Percentiles rank a stretch among this genome's conserved stretches.
Evolutionary conservation across 2,797 vertebrate genomes (phyloP).

Genomic region (Pseudochaenichthys georgianus): DNA sequence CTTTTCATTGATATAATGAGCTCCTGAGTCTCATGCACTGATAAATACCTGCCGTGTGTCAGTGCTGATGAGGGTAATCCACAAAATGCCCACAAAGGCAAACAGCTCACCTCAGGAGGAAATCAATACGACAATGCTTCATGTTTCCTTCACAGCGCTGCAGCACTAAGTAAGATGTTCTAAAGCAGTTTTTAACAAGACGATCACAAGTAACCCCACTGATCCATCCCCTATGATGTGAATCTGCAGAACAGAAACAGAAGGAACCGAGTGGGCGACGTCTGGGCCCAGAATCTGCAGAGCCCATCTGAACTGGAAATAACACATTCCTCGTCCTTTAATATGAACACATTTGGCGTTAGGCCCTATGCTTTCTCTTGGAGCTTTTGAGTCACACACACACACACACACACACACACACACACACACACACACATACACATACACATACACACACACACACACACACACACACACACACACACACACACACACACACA

Average conservation of each 20-base stretch:
- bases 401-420: constrained; percentile 81
- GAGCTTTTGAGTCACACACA: constrained; percentile 73
- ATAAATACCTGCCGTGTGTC: constrained; percentile 11
- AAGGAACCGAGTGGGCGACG: constrained; percentile 67
- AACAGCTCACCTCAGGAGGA: constrained; percentile 35
- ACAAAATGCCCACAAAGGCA: constrained; percentile 33
- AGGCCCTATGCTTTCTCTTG: constrained; percentile 83
- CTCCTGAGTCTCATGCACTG: background rate
- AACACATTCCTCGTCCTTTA: constrained; percentile 85
- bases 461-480: background rate
- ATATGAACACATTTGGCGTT: constrained; percentile 85
- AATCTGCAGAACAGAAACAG: constrained; percentile 55
- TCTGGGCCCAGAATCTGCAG: constrained; percentile 80
- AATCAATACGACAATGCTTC: constrained; percentile 43
- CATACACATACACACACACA: constrained; percentile 58
- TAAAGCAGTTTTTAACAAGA: constrained; percentile 33
- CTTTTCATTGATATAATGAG: background rate
- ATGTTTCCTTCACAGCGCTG: constrained; percentile 35
- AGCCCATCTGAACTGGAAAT: constrained; percentile 86
- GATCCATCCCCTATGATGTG: constrained; percentile 33
- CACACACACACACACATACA: constrained; percentile 72
- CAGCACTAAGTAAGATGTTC: constrained; percentile 22
- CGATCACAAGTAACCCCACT: constrained; percentile 30
- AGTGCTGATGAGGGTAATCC: constrained; percentile 40
- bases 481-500: constrained; percentile 80